phyloP scores from a whole-genome alignment of 2,797 vertebrate genomes.

The Dendrocincla fuliginosa region DNA sequence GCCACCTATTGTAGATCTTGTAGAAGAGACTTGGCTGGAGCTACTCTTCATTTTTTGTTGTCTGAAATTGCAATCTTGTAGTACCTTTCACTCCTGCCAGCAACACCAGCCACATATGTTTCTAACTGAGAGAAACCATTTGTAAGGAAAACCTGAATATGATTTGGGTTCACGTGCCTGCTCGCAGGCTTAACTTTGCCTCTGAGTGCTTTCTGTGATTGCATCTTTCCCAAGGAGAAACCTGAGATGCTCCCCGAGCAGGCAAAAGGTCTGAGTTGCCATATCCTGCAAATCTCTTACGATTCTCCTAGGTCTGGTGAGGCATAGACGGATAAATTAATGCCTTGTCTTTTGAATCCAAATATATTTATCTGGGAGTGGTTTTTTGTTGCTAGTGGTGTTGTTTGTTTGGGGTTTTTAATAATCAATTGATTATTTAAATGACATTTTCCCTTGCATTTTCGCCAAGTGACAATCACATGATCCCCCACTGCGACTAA shows the following conservation, averaged over 20 bases:
- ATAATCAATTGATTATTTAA: not conserved
- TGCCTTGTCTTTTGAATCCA: not conserved
- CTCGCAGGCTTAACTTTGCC: not conserved
- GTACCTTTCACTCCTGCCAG: not conserved
- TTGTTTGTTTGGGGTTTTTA: not conserved
- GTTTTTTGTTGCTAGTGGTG: fast-evolving
- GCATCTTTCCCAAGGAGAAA: not conserved
- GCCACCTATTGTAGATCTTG: not conserved
- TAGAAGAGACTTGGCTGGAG: not conserved
- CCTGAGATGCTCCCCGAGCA: not conserved
- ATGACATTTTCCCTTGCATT: not conserved
- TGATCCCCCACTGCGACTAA: not conserved
- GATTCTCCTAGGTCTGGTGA: not conserved
- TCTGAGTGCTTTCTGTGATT: not conserved
- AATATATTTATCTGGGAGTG: not conserved
- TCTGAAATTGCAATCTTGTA: not conserved
- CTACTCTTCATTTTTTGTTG: not conserved
- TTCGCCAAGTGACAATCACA: not conserved
- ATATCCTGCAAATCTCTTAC: not conserved
- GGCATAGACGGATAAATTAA: not conserved
- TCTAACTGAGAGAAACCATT: not conserved
- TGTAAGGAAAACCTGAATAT: not conserved
- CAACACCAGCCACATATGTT: not conserved
- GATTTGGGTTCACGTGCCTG: not conserved
- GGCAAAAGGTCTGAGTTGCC: not conserved